These are phyloP conservation scores for Drosophila testacea DNA, from an alignment of 2,888 invertebrate species.

Conservation along the genomic window DNA sequence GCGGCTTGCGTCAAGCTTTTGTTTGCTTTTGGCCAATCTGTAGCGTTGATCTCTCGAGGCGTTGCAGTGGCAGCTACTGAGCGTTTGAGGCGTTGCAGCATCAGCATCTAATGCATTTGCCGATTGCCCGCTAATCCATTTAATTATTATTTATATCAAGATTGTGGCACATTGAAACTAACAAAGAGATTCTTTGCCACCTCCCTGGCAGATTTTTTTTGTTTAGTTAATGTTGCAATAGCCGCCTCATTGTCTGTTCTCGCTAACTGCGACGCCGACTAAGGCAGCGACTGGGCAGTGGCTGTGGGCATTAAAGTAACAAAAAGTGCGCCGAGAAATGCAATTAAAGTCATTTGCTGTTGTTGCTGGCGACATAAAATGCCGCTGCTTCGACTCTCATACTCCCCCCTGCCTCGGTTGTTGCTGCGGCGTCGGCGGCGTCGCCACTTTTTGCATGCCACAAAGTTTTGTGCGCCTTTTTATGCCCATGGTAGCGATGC, in stretches of 20 bases:
- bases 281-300: constrained; percentile 8
- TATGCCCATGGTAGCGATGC: constrained; percentile 64
- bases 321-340: constrained; percentile 81
- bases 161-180: constrained; percentile 50
- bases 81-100: constrained; percentile 52
- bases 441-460: constrained; percentile 81
- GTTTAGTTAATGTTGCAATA: constrained; percentile 57
- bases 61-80: constrained; percentile 56
- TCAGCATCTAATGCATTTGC: constrained; percentile 67
- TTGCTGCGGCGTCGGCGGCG: constrained; percentile 61
- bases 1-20: constrained; percentile 62
- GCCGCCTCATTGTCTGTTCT: constrained; percentile 75
- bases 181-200: constrained; percentile 46
- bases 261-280: constrained; percentile 28
- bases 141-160: constrained; percentile 80
- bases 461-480: constrained; percentile 76
- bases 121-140: constrained; percentile 74
- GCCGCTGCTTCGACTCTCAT: constrained; percentile 47
- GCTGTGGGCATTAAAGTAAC: constrained; percentile 24
- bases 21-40: constrained; percentile 65
- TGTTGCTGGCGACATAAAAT: constrained; percentile 82
- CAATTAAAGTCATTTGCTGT: constrained; percentile 83
- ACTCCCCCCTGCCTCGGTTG: constrained; percentile 28
- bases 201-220: constrained; percentile 24
- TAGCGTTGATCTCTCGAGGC: constrained; percentile 55